Percentiles rank a stretch among this genome's conserved stretches.
These are phyloP conservation scores for Zhuqinia jingwanae DNA, from an alignment of 2,888 invertebrate species.

Conservation along the genomic window DNA sequence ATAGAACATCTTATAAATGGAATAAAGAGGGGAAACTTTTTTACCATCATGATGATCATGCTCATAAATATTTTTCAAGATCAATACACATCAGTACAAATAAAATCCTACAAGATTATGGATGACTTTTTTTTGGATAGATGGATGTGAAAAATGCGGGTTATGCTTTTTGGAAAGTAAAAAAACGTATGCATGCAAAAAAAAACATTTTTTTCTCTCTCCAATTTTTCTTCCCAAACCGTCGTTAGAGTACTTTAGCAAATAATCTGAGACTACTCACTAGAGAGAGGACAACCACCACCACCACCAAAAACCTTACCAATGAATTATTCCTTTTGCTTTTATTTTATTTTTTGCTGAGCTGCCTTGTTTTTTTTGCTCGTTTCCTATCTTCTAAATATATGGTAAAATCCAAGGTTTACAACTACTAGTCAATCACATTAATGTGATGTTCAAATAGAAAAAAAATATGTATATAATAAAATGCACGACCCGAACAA, in stretches of 20 bases:
- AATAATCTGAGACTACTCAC: slow-evolving; percentile 12
- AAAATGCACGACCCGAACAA: no score
- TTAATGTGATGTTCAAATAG: slow-evolving; percentile 58
- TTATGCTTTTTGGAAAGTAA: no score
- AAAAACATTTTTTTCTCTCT: no score
- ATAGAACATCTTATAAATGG: no score
- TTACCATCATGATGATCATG: neutral
- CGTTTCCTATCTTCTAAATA: neutral
- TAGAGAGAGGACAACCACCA: neutral
- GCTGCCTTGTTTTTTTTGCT: neutral
- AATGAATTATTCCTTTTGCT: slow-evolving; percentile 52
- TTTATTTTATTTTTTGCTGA: neutral
- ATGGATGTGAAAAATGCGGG: no score
- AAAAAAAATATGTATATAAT: slow-evolving; percentile 12
- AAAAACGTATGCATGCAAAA: no score
- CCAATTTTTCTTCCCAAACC: no score
- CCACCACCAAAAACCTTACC: slow-evolving; percentile 23
- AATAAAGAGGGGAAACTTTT: neutral
- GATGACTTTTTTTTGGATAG: no score
- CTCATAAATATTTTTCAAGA: no score
- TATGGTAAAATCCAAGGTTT: slow-evolving; percentile 46
- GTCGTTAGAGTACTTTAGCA: neutral
- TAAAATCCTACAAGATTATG: no score
- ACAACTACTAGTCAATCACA: slow-evolving; percentile 64
- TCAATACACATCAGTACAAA: no score